Base-by-base conservation (phyloP, 2,888 invertebrate species). In the Pemphredon lugubris region DNA sequence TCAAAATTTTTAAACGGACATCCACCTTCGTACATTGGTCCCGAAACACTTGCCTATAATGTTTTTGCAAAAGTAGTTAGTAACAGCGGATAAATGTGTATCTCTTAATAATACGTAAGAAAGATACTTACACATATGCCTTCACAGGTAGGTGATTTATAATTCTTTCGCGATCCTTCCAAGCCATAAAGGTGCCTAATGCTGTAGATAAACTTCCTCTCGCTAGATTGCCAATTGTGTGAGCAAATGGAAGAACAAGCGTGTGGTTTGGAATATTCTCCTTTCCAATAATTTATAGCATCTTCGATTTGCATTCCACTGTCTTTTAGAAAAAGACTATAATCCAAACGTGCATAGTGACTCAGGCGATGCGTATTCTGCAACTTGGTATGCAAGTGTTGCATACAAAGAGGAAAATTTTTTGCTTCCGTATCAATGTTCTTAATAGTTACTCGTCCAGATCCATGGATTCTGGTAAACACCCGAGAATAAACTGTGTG, bases 181-280 rank as follows among this genome's bases (percentile, higher is more conserved):
- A 94, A 88, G 0, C 95, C 95, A 90, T 95, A 95, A 88, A 94
- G 90, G 83, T 95, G 95, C 67, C 94, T 90, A 53, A 95, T 94
- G 63, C 93, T 93, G 88, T 94, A 94, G 2, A 92, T 84, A 86
- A 92, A 94, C 79, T 93, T 92, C 21, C 91, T 92, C 74, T 92
- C 92, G 87, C 93, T 92, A 47, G 90, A 91, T 53, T 92, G 91
- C 95, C 95, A 95, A 75, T 90, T 91, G 79, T 95, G 95, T 16
- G 90, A 90, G 79, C 94, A 94, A 45, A 86, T 89, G 34, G 92
- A 91, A 54, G 84, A 86, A 37, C 91, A 90, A 1, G 69, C 63
- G 68, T 87, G 85, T 42, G 89, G 88, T 79, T 92, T 91, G 1
- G 91, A 91, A 87, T 95, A 95, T 85, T 94, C 93, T 16, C 85